Conservation (phyloP, 2,888 invertebrate species). For the Lymantria monacha region DNA sequence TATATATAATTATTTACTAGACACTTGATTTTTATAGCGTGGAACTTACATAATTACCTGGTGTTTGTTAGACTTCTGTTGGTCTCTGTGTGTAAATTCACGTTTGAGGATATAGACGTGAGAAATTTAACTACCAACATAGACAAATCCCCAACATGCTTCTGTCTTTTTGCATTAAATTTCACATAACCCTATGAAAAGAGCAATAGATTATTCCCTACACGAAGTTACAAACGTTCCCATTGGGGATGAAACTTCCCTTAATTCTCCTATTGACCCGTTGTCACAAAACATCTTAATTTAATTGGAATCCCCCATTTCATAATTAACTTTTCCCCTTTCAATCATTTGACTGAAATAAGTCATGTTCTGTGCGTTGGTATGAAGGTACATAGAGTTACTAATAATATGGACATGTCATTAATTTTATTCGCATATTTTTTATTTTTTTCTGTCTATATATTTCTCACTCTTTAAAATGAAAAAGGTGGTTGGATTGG, state of each 20-base stretch:
- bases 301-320: slow-evolving; percentile 57
- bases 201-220: neutral
- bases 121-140: too few relatives aligned
- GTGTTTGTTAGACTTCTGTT: too few relatives aligned
- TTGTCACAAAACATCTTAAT: slow-evolving; percentile 52
- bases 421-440: neutral
- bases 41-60: too few relatives aligned
- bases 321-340: slow-evolving; percentile 59
- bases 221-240: neutral
- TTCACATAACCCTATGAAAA: neutral
- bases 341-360: slow-evolving; percentile 19
- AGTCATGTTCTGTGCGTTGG: slow-evolving; percentile 8
- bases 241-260: slow-evolving; percentile 17
- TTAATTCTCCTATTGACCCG: slow-evolving; percentile 22
- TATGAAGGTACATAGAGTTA: neutral
- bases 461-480: too few relatives aligned
- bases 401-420: slow-evolving; percentile 1
- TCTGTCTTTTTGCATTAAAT: too few relatives aligned
- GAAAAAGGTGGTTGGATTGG: too few relatives aligned
- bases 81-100: too few relatives aligned
- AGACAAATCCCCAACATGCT: too few relatives aligned
- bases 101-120: too few relatives aligned
- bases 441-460: too few relatives aligned
- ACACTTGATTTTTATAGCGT: too few relatives aligned
- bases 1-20: too few relatives aligned